phyloP scores from a whole-genome alignment of 2,113 vertebrate species.

The Galemys pyrenaicus region DNA sequence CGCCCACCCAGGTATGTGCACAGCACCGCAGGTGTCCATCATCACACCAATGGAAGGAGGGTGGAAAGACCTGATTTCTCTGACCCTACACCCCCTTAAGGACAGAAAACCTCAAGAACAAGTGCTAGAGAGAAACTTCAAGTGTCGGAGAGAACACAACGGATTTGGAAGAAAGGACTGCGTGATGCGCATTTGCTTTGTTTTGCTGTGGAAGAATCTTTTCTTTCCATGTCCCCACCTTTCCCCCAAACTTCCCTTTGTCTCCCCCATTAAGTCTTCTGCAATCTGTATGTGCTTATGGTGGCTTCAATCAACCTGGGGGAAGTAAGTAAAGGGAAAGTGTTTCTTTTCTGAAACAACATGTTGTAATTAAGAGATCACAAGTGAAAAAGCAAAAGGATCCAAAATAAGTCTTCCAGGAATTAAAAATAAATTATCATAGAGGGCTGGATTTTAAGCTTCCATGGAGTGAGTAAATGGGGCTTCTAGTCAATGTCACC shows the following conservation, averaged over 20 bases:
- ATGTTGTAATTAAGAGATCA: neutral
- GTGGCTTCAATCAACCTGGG: neutral
- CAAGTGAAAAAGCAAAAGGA: neutral
- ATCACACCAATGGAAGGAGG: no score
- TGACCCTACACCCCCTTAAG: no score
- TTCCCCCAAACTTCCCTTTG: neutral
- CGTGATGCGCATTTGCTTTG: neutral
- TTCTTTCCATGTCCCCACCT: neutral
- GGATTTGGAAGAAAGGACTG: neutral
- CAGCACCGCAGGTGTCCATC: no score
- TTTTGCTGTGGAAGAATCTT: neutral
- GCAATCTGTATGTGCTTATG: neutral
- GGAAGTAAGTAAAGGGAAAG: neutral
- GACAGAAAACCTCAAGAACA: neutral
- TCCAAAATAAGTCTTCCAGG: neutral
- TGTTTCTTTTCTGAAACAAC: neutral
- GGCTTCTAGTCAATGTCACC: neutral
- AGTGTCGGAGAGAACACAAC: neutral
- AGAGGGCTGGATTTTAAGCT: neutral
- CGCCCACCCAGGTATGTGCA: no score
- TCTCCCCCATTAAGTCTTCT: neutral
- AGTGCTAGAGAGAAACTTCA: neutral
- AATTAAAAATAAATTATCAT: neutral
- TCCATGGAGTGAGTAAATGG: neutral
- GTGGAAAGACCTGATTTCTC: no score